phyloP scores from a whole-genome alignment of 2,888 invertebrate genomes.

The Erannis defoliaria region DNA sequence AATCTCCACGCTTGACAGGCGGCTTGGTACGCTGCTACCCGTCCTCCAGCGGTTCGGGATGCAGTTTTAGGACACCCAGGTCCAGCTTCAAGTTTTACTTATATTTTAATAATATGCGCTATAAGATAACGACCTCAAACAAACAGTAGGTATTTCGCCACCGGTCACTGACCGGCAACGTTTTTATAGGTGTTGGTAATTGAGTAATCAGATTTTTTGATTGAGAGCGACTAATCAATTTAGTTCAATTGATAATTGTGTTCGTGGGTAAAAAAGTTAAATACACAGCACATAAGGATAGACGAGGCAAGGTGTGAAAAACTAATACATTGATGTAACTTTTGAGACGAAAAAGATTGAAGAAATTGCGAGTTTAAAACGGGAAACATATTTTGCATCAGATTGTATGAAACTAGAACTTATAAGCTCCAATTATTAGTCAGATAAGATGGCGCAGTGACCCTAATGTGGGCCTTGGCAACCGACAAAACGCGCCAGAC shows the following conservation, averaged over 20 bases:
- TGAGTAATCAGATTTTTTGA: constrained; percentile 42
- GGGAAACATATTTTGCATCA: no score
- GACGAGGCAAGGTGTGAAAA: not conserved
- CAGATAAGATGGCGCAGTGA: no score
- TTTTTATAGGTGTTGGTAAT: constrained; percentile 32
- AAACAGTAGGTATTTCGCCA: constrained; percentile 34
- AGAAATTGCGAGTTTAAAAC: not conserved
- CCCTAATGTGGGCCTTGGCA: no score
- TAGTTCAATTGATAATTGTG: constrained; percentile 35
- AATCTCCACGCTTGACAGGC: no score
- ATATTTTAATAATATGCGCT: constrained; percentile 26
- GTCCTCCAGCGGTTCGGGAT: no score
- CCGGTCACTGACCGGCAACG: constrained; percentile 33
- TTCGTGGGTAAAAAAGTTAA: constrained; percentile 27
- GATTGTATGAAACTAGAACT: not conserved
- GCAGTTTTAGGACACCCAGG: no score
- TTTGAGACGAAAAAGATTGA: not conserved
- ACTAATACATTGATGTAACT: not conserved
- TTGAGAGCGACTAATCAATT: constrained; percentile 44
- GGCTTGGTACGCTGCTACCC: no score
- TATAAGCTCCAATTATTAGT: no score
- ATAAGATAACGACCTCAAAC: constrained; percentile 26
- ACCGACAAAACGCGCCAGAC: no score
- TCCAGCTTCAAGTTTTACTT: no score
- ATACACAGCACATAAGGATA: not conserved